These are phyloP conservation scores for Vidua macroura DNA, from an alignment of 2,113 vertebrate species.

Conservation along the genomic window DNA sequence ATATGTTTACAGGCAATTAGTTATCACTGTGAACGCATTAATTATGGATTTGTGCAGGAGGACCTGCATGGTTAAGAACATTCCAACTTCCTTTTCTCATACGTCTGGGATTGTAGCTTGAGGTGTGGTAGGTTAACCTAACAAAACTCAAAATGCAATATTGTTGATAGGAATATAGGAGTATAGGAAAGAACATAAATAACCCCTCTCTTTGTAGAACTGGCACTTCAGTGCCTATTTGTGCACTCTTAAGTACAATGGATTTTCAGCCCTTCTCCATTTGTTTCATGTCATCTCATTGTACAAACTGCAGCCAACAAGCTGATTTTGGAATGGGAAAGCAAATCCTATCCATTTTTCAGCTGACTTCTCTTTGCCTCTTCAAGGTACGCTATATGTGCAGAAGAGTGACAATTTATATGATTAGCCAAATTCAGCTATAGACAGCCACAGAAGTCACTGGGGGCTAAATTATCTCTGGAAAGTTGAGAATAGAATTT, in stretches of 20 bases:
- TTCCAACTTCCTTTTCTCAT: neutral
- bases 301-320: neutral
- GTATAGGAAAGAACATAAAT: neutral
- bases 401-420: neutral
- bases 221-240: neutral
- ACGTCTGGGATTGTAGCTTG: neutral
- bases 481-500: neutral
- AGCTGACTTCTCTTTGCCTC: neutral
- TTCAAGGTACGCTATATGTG: fast-evolving
- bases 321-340: neutral
- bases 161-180: neutral
- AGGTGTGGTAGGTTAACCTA: neutral
- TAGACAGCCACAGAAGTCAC: neutral
- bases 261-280: neutral
- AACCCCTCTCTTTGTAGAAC: neutral
- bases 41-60: neutral
- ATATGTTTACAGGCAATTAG: neutral
- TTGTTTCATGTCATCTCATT: neutral
- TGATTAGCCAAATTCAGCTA: neutral
- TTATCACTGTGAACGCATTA: neutral
- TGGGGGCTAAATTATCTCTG: neutral
- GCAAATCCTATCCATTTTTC: neutral
- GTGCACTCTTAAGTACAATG: neutral
- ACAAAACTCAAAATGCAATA: neutral
- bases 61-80: neutral